Evolutionary conservation across 1,140 invertebrate genomes (phyloP).

Genomic region (Tetramorium alpestre): DNA sequence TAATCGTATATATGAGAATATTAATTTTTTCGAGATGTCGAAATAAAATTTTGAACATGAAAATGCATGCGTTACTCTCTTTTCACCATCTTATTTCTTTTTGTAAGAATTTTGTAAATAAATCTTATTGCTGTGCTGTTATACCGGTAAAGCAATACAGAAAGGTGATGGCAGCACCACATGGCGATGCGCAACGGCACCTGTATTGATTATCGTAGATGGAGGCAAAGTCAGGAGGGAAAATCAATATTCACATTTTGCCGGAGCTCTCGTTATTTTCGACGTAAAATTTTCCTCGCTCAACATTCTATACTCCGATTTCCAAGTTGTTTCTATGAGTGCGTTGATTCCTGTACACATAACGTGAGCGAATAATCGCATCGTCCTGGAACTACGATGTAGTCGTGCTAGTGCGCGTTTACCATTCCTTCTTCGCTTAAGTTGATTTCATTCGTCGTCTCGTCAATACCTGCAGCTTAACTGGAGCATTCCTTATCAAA

Average conservation of each 20-base stretch:
- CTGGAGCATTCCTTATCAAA: neutral
- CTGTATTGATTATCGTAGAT: constrained; percentile 83
- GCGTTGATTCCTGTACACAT: neutral
- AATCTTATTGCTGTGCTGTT: constrained; percentile 5
- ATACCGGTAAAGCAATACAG: constrained; percentile 27
- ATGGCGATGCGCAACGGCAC: neutral
- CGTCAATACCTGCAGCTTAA: neutral
- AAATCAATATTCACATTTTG: constrained; percentile 81
- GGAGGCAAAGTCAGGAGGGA: constrained; percentile 81
- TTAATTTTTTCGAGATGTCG: neutral
- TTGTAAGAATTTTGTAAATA: neutral
- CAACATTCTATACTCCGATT: constrained; percentile 5
- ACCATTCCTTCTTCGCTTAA: constrained; percentile 46
- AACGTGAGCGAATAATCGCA: neutral
- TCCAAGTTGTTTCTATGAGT: constrained; percentile 23
- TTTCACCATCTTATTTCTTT: neutral
- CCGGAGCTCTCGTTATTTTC: constrained; percentile 75
- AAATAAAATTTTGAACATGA: constrained; percentile 20
- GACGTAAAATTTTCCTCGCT: constrained; percentile 64
- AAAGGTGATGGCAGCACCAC: constrained; percentile 76
- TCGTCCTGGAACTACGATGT: constrained; percentile 52
- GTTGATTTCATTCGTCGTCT: constrained; percentile 49
- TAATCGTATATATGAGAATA: neutral
- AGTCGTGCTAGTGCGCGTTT: constrained; percentile 13
- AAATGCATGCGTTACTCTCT: neutral